Percentiles rank a stretch among this genome's conserved stretches.
phyloP scores from a whole-genome alignment of 2,888 invertebrate species.

The Cerastis leucographa region DNA sequence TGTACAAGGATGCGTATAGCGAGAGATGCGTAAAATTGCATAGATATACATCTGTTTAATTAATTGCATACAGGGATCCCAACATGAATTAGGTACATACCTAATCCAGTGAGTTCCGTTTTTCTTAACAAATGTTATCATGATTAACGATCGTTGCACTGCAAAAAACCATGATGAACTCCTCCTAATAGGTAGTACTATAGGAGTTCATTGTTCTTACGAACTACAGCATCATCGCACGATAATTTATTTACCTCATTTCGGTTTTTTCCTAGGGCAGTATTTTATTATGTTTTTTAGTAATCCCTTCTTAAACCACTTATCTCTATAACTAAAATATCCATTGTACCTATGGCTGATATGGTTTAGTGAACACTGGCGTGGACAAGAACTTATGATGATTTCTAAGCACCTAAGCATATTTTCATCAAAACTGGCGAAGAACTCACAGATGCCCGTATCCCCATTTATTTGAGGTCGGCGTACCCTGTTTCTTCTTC shows the following conservation, averaged over 20 bases:
- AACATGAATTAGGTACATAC: too few species aligned
- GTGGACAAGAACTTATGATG: not conserved
- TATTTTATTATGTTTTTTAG: slow-evolving; percentile 6
- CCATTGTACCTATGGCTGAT: slow-evolving; percentile 1
- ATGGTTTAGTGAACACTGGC: not conserved
- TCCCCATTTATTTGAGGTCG: too few species aligned
- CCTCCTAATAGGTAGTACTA: not conserved
- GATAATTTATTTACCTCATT: slow-evolving; percentile 38
- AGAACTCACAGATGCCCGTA: not conserved
- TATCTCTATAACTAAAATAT: not conserved
- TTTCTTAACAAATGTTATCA: not conserved
- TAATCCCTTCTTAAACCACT: not conserved
- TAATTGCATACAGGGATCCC: too few species aligned
- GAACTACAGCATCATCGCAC: slow-evolving; percentile 41
- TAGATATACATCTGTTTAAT: too few species aligned
- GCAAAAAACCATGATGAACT: not conserved
- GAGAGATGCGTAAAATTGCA: too few species aligned
- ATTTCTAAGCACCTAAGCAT: too few species aligned
- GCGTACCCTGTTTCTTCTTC: too few species aligned
- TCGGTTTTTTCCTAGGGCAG: slow-evolving; percentile 4
- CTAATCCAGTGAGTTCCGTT: not conserved
- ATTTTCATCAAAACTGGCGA: not conserved
- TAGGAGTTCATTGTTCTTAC: slow-evolving; percentile 43
- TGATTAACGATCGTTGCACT: not conserved
- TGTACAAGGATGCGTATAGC: too few species aligned